A percentile compares a stretch with the other conserved stretches of the same genome.
These are phyloP conservation scores for Aphidius ervi DNA, from an alignment of 1,140 invertebrate species.

Conservation along the genomic window DNA sequence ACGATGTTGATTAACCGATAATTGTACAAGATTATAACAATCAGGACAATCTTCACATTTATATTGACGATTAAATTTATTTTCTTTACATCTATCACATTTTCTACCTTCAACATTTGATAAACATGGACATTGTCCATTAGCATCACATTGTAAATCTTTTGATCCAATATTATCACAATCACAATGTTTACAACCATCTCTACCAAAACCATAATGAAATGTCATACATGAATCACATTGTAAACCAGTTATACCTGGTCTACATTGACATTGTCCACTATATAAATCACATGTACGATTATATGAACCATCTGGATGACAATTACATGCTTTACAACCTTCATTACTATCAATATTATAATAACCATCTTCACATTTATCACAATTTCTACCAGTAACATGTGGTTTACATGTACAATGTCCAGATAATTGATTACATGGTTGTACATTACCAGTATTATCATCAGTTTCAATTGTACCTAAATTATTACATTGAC, in stretches of 20 bases:
- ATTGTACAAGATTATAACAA: constrained; percentile 91
- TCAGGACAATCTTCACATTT: constrained; percentile 87
- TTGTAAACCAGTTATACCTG: constrained; percentile 76
- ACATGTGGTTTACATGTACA: constrained; percentile 87
- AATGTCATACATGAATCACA: constrained; percentile 82
- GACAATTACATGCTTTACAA: constrained; percentile 81
- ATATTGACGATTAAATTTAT: constrained; percentile 79
- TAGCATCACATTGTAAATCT: constrained; percentile 75
- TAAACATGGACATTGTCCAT: constrained; percentile 85
- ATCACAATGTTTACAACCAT: constrained; percentile 82
- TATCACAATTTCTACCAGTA: constrained; percentile 81
- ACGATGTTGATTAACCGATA: constrained; percentile 78
- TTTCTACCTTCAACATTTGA: constrained; percentile 85
- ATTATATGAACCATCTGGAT: constrained; percentile 79
- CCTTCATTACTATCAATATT: constrained; percentile 80
- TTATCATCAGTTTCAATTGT: constrained; percentile 65
- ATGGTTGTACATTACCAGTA: constrained; percentile 61
- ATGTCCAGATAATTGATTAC: constrained; percentile 76
- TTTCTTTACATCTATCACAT: constrained; percentile 93
- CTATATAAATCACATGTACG: constrained; percentile 72
- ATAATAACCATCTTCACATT: constrained; percentile 81
- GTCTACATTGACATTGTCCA: constrained; percentile 85
- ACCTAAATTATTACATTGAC: constrained; percentile 77
- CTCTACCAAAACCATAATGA: constrained; percentile 84
- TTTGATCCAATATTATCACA: constrained; percentile 86